Conservation (phyloP, 2,113 vertebrate species). For the Cephalopholis sonnerati region DNA sequence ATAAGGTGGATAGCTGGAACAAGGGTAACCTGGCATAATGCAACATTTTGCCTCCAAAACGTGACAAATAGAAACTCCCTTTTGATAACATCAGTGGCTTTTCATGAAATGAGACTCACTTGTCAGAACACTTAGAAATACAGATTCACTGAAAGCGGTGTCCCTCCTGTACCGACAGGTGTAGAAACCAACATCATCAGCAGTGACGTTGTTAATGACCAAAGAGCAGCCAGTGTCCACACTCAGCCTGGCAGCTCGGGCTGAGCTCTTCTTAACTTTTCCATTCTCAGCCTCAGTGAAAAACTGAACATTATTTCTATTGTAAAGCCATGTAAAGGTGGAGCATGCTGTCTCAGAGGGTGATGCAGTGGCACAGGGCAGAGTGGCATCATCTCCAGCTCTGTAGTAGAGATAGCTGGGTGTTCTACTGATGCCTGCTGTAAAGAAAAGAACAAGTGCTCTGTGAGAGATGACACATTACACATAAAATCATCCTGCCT, state of each 20-base stretch:
- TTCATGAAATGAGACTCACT: conserved; percentile 21
- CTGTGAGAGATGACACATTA: too few species aligned
- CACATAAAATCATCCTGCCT: too few species aligned
- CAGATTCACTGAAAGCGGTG: accelerated
- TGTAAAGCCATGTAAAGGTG: not conserved
- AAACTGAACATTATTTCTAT: accelerated
- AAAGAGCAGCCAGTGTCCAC: conserved; percentile 34
- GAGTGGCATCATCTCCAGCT: not conserved
- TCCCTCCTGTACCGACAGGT: accelerated
- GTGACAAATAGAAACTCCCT: too few species aligned
- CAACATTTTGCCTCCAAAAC: not conserved
- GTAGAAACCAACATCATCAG: conserved; percentile 35
- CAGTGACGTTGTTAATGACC: conserved; percentile 28
- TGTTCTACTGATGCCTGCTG: too few species aligned
- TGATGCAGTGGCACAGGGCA: not conserved
- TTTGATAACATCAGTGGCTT: not conserved
- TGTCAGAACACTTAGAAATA: conserved; percentile 20
- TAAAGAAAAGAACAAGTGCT: too few species aligned
- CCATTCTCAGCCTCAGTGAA: accelerated
- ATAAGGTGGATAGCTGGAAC: too few species aligned
- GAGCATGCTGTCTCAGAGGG: not conserved
- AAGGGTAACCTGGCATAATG: not conserved
- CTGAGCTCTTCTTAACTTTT: accelerated
- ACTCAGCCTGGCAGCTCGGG: not conserved
- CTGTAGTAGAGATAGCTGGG: not conserved